Base-by-base conservation (phyloP, 1,140 invertebrate species). In the Temnothorax longispinosus region DNA sequence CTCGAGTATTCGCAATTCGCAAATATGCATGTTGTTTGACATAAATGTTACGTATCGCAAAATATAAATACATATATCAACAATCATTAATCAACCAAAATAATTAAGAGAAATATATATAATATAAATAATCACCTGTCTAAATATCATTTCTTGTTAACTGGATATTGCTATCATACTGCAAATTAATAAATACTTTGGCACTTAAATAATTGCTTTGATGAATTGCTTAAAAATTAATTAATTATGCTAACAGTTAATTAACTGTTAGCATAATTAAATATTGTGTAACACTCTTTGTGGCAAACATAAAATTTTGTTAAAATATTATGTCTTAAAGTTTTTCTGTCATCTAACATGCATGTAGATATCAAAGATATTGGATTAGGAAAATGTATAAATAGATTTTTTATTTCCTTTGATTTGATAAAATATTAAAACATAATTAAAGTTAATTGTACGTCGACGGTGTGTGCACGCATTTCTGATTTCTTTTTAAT, bases 101-200 rank as follows among this genome's bases (percentile, higher is more conserved):
- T 10, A 44, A 27, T 69, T 21, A 27, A 47, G 11, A 67, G 10
- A 41, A 67, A 67, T 5, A 4, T 27, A 47, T 47, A 67, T 47
- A 47, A 32, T 50, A 4, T 27, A 47, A 69, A 67, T 47, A 47
- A 32, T 32, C 21, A 69, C 21, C 41, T 69, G 11, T 47, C 4
- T 13, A 47, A 69, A 69, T 47, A 69, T 47, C 21, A 67, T 10
- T 67, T 67, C n/a, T 69, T 69, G n/a, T 47, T 47, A 47, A 47
- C 27, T 7, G 1, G 3, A 3, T 60, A 15, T 21, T 64, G 11
- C 15, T 7, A 47, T 71, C 21, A 7, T 47, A 6, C 1, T 27
- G 35, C 35, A 38, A 38, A 6, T 67, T 4, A 1, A 44, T 69
- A 69, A 15, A 47, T 27, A 47, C 3, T 47, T 21, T 8, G 18